Conservation (phyloP, 2,888 invertebrate genomes). For the Torymus auratus region DNA sequence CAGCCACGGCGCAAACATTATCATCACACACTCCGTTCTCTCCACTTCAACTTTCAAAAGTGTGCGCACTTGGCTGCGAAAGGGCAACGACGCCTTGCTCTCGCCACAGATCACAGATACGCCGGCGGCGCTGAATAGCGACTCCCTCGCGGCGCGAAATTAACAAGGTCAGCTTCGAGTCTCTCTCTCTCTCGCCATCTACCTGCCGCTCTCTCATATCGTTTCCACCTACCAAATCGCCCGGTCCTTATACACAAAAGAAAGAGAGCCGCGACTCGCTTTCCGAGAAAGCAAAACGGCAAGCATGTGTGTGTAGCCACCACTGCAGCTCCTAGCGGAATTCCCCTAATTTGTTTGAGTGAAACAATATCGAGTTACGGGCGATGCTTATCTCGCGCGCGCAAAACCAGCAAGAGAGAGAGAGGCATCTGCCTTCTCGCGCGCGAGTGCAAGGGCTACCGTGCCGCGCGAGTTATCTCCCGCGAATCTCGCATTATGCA, state of each 20-base stretch:
- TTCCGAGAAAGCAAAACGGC: constrained; percentile 68
- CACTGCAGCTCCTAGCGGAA: constrained; percentile 66
- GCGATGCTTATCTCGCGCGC: constrained; percentile 64
- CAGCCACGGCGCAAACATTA: neutral
- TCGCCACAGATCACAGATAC: neutral
- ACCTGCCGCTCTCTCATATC: constrained; percentile 14
- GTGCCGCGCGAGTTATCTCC: constrained; percentile 50
- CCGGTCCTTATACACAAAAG: neutral
- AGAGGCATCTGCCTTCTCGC: constrained; percentile 69
- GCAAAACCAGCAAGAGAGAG: constrained; percentile 68
- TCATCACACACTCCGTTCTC: neutral
- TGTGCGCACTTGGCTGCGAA: constrained; percentile 3
- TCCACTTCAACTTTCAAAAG: too few relatives aligned
- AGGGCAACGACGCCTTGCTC: neutral
- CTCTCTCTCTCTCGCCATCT: neutral
- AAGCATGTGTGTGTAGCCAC: constrained; percentile 66
- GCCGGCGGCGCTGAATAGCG: neutral
- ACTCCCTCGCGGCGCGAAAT: neutral
- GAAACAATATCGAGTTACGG: constrained; percentile 76
- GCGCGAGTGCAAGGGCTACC: constrained; percentile 21
- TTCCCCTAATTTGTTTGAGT: constrained; percentile 75
- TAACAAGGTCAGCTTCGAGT: constrained; percentile 35
- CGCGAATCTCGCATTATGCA: constrained; percentile 47
- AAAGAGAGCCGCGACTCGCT: constrained; percentile 52
- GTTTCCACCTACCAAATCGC: constrained; percentile 32